Conservation (phyloP, 2,113 vertebrate genomes). For the Illadopsis cleaveri region DNA sequence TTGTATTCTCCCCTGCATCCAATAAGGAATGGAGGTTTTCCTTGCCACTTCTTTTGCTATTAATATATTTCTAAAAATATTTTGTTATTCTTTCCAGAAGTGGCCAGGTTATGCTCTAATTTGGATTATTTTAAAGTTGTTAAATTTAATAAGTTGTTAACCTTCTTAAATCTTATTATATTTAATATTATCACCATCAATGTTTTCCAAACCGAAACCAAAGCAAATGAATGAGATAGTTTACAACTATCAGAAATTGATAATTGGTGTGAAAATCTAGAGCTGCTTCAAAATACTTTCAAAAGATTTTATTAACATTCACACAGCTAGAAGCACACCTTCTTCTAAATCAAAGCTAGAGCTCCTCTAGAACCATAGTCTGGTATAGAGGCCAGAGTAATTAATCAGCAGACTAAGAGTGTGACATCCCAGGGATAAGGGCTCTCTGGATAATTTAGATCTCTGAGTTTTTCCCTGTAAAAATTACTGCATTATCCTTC, state of each 20-base stretch:
- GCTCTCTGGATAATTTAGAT: not conserved
- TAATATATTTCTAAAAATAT: not conserved
- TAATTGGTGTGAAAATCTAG: not conserved
- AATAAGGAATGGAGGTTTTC: not conserved
- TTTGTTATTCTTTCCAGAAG: not conserved
- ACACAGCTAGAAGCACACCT: not conserved
- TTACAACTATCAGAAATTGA: not conserved
- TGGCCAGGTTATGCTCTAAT: not conserved
- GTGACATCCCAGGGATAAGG: not conserved
- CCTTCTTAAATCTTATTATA: not conserved
- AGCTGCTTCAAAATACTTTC: not conserved
- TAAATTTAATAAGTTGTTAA: not conserved
- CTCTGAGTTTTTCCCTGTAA: not conserved
- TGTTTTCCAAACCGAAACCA: not conserved
- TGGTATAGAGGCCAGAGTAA: not conserved
- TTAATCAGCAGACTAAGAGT: not conserved
- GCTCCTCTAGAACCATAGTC: not conserved
- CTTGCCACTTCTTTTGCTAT: not conserved
- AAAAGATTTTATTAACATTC: not conserved
- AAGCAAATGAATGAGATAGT: not conserved
- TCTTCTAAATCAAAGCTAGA: not conserved
- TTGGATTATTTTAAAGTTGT: not conserved
- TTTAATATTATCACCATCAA: not conserved
- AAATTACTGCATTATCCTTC: not conserved
- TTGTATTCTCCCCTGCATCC: rapidly evolving